These are phyloP conservation scores for Lepilemur ruficaudatus DNA, from an alignment of 2,797 vertebrate genomes.

Conservation along the genomic window DNA sequence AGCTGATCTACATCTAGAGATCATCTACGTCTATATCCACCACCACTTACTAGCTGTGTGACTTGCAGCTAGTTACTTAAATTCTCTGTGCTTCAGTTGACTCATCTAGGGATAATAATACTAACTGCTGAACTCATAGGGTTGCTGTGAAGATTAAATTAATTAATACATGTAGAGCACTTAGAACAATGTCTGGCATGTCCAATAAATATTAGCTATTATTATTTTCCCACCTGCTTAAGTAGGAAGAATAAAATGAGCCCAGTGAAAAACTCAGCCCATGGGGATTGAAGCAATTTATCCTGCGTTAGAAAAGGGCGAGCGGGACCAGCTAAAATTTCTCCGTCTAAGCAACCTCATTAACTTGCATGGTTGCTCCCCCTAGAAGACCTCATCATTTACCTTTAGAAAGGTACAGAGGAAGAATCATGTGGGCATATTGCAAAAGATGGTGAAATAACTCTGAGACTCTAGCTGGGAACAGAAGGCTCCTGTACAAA, in stretches of 20 bases:
- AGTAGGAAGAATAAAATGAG: not conserved
- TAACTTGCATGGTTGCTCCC: conserved; percentile 12
- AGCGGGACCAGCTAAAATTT: not conserved
- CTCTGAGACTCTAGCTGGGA: not conserved
- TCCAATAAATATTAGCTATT: conserved; percentile 16
- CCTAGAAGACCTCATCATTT: conserved; percentile 5
- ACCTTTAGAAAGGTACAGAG: not conserved
- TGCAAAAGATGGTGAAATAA: conserved; percentile 25
- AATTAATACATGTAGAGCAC: not conserved
- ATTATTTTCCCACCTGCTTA: conserved; percentile 24
- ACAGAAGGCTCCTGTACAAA: not conserved
- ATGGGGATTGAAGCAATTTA: not conserved
- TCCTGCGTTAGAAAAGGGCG: not conserved
- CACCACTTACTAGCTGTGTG: not conserved
- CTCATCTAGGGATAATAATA: not conserved
- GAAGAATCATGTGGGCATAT: not conserved
- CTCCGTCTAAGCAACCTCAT: not conserved
- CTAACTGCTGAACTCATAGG: not conserved
- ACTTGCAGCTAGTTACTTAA: not conserved
- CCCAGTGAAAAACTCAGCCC: not conserved
- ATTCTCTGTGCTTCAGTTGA: not conserved
- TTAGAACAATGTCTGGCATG: not conserved
- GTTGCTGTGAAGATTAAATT: not conserved
- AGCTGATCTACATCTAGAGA: not conserved
- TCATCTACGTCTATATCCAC: no score